Evolutionary conservation across 2,888 invertebrate genomes (phyloP).

Genomic region (Eubasilissa splendida): DNA sequence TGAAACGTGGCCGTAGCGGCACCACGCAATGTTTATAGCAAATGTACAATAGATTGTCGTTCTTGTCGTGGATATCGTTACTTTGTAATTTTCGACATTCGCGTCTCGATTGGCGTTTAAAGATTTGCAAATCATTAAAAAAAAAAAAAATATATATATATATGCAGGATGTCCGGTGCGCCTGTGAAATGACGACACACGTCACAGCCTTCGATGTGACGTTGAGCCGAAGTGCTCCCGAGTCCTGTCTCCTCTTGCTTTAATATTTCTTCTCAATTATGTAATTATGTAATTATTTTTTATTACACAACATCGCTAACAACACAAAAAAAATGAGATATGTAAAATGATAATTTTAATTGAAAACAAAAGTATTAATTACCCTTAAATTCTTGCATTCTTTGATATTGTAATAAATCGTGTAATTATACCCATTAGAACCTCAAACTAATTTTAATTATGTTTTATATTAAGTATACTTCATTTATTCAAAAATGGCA

Average conservation of each 20-base stretch:
- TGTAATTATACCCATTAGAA: neutral
- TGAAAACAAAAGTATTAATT: neutral
- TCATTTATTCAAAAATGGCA: too few relatives aligned
- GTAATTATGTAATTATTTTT: neutral
- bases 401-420: neutral
- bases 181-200: neutral
- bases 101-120: neutral
- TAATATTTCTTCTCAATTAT: neutral
- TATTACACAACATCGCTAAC: slow-evolving; percentile 5
- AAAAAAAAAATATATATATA: neutral
- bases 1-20: neutral
- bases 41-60: neutral
- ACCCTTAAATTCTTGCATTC: neutral
- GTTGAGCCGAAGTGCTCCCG: neutral
- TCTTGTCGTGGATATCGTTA: neutral
- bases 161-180: neutral
- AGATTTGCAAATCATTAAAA: slow-evolving; percentile 28
- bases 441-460: neutral
- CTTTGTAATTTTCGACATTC: neutral
- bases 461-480: too few relatives aligned
- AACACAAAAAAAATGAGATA: neutral
- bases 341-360: too few relatives aligned
- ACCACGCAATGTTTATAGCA: neutral
- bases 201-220: neutral
- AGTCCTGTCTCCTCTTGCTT: slow-evolving; percentile 10